Conservation (phyloP, 2,797 vertebrate species). For the Onychomys leucogaster region DNA sequence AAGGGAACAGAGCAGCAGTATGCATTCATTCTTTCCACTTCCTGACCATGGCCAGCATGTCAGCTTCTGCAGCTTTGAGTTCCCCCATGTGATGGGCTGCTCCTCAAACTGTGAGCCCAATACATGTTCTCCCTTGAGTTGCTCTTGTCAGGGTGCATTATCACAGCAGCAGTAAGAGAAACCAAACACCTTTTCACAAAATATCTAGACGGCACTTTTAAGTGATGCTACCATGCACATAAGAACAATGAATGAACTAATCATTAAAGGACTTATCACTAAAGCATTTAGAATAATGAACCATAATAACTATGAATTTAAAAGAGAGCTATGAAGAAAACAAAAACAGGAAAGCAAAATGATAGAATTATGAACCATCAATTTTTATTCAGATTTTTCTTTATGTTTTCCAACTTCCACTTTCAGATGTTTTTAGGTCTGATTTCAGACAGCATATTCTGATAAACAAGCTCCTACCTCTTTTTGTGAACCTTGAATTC, state of each 20-base stretch:
- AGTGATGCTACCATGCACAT: neutral
- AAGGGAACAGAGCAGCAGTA: neutral
- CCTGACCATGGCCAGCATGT: no score
- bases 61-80: neutral
- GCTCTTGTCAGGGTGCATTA: neutral
- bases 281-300: conserved; percentile 32
- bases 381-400: conserved; percentile 35
- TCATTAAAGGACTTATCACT: neutral
- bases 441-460: neutral
- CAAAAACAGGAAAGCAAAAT: conserved; percentile 24
- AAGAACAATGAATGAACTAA: neutral
- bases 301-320: neutral
- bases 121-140: neutral
- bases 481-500: neutral
- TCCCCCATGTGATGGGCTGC: neutral
- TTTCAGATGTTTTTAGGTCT: neutral
- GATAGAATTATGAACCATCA: neutral
- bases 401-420: neutral
- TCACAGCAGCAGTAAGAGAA: neutral
- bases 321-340: neutral
- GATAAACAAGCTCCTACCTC: neutral
- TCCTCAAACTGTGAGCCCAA: neutral
- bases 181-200: neutral
- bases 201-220: conserved; percentile 24
- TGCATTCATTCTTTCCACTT: neutral